A percentile compares a stretch with the other conserved stretches of the same genome.
Evolutionary conservation across 92 coral and sea anemone species (phyloP).

Genomic region (Hydrozoanthus gracilis): DNA sequence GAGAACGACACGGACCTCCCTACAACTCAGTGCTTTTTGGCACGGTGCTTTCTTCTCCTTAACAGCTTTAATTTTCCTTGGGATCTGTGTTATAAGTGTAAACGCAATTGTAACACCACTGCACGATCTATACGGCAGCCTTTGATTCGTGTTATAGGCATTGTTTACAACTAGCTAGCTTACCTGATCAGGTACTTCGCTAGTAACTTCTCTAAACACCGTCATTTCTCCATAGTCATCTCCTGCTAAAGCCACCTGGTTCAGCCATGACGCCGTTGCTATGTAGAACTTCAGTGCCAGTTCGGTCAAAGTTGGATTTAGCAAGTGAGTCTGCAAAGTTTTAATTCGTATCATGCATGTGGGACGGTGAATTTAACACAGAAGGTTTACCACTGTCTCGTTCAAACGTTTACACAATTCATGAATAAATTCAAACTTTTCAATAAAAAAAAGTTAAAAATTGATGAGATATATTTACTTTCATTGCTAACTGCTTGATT

Average conservation of each 20-base stretch:
- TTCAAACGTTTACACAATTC: too few relatives aligned
- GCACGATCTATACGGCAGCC: neutral
- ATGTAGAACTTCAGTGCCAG: conserved; percentile 82
- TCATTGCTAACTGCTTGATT: conserved; percentile 83
- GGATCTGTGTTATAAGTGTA: too few relatives aligned
- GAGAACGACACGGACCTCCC: too few relatives aligned
- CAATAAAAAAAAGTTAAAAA: neutral
- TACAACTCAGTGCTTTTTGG: too few relatives aligned
- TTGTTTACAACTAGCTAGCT: neutral
- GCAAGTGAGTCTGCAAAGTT: conserved; percentile 82
- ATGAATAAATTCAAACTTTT: too few relatives aligned
- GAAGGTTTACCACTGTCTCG: too few relatives aligned
- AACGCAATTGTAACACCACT: neutral
- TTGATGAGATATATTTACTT: conserved; percentile 57
- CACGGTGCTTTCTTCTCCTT: too few relatives aligned
- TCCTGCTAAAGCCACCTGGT: conserved; percentile 92
- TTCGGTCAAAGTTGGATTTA: conserved; percentile 81
- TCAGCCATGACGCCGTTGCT: conserved; percentile 94
- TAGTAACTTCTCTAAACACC: conserved; percentile 65
- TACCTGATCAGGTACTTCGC: conserved; percentile 78
- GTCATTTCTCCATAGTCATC: conserved; percentile 86
- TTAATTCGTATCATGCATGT: neutral
- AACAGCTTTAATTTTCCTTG: too few relatives aligned
- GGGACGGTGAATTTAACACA: neutral
- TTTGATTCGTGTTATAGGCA: too few relatives aligned